phyloP scores from a whole-genome alignment of 2,113 vertebrate species.

The Ginglymostoma cirratum region DNA sequence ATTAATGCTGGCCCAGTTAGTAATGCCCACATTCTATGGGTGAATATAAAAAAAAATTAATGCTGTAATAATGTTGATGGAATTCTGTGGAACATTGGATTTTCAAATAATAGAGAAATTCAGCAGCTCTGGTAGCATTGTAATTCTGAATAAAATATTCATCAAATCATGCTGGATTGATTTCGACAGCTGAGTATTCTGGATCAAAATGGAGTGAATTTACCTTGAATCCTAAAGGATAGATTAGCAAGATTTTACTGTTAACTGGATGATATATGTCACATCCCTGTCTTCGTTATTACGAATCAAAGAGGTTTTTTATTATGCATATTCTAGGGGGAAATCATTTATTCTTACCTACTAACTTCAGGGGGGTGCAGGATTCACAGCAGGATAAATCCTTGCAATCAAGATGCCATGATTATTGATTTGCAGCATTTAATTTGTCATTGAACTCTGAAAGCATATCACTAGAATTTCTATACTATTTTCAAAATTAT shows the following conservation, averaged over 20 bases:
- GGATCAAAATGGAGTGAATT: not conserved
- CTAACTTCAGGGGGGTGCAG: not conserved
- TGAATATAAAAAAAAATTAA: not conserved
- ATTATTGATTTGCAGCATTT: constrained; percentile 29
- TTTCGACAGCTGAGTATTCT: not conserved
- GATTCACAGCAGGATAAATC: not conserved
- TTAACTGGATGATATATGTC: not conserved
- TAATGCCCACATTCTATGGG: too few relatives aligned
- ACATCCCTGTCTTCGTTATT: constrained; percentile 24
- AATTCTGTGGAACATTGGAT: not conserved
- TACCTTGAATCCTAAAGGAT: not conserved
- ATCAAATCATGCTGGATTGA: too few relatives aligned
- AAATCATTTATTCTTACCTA: constrained; percentile 14
- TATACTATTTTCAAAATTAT: constrained; percentile 1
- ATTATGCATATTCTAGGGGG: not conserved
- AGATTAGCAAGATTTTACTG: not conserved
- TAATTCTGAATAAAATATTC: not conserved
- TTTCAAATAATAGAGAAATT: not conserved
- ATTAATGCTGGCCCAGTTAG: too few relatives aligned
- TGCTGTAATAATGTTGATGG: not conserved
- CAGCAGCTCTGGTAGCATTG: not conserved
- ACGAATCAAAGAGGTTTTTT: constrained; percentile 20
- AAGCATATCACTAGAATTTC: not conserved
- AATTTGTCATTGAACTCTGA: constrained; percentile 28
- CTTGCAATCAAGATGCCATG: not conserved